Base-by-base conservation (phyloP, 2,888 invertebrate genomes). In the Chaetoderma sp. region DNA sequence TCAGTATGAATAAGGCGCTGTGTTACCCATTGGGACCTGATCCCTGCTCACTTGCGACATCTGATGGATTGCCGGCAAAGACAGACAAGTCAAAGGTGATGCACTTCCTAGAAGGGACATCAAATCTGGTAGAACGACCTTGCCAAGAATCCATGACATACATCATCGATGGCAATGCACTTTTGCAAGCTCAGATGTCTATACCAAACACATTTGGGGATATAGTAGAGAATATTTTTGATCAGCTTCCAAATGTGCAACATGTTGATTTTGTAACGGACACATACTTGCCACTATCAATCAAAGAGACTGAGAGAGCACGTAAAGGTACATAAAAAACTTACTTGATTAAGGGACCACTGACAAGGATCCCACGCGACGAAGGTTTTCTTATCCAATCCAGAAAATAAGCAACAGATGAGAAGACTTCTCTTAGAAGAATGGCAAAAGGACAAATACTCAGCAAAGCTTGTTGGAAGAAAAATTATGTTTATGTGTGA, bases 21-120 rank as follows among this genome's bases (percentile, higher is more conserved):
- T 21, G 32, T 18, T 55, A 8, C 36, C 55, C 55, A 8, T 25
- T 55, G 5, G 55, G 8, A 5, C 55, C 55, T 49, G 45, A 36
- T 45, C 28, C 36, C 18, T 28, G 5, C n/a, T 58, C 10, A 10
- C 33, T 63, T 49, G 58, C 57, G 13, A 63, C 63, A n/a, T 47
- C 50, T 27, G 58, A 63, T 27, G 63, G 50, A 18, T 18, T 39
- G n/a, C 50, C 63, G 2, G 30, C 33, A 4, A 63, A 58, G 36
- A 62, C 62, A 27, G n/a, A n/a, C n/a, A n/a, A n/a, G n/a, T 36
- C 49, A 21, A 58, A 58, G 30, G 10, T 36, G 39, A 36, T 36
- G 39, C 39, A 36, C 39, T 36, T 13, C 39, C 39, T 36, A 13
- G 39, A 36, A 36, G 39, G 39, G n/a, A 10, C 10, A n/a, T 3